phyloP scores from a whole-genome alignment of 2,888 invertebrate genomes.

The Sarcophaga variegata region DNA sequence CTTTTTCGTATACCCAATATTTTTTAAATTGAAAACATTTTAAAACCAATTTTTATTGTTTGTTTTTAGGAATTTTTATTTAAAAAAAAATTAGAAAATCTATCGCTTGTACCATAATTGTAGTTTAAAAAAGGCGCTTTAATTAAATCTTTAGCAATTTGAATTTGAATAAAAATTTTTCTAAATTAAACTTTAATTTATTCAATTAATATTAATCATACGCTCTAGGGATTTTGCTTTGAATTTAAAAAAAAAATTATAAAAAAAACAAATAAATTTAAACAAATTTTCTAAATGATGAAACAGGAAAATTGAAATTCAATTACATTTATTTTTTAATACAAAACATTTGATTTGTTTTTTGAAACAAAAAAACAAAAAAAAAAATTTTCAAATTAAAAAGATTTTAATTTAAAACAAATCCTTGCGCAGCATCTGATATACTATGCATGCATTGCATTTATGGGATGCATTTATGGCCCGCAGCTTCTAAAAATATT shows the following conservation, averaged over 20 bases:
- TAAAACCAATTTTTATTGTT: not conserved
- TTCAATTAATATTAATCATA: conserved; percentile 56
- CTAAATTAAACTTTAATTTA: conserved; percentile 20
- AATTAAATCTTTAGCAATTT: conserved; percentile 44
- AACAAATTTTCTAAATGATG: not conserved
- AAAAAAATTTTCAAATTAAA: too few species aligned
- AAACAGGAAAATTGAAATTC: not conserved
- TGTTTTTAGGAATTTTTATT: too few species aligned
- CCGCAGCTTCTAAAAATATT: too few species aligned
- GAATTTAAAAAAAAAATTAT: not conserved
- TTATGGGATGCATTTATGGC: too few species aligned
- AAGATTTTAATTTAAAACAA: too few species aligned
- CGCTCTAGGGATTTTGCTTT: conserved; percentile 33
- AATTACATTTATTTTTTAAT: too few species aligned
- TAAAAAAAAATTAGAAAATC: not conserved
- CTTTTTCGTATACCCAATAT: too few species aligned
- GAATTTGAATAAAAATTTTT: conserved; percentile 10
- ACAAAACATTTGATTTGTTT: too few species aligned
- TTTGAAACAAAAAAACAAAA: too few species aligned
- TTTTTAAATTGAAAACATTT: conserved; percentile 8
- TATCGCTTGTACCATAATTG: not conserved
- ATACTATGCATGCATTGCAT: too few species aligned
- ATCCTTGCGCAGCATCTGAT: too few species aligned
- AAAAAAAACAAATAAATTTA: not conserved
- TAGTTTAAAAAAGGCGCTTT: conserved; percentile 22